Evolutionary conservation across 2,888 invertebrate species (phyloP), one percentile per base, ranked within the genome.

Genomic region (Carterocephalus palaemon): DNA sequence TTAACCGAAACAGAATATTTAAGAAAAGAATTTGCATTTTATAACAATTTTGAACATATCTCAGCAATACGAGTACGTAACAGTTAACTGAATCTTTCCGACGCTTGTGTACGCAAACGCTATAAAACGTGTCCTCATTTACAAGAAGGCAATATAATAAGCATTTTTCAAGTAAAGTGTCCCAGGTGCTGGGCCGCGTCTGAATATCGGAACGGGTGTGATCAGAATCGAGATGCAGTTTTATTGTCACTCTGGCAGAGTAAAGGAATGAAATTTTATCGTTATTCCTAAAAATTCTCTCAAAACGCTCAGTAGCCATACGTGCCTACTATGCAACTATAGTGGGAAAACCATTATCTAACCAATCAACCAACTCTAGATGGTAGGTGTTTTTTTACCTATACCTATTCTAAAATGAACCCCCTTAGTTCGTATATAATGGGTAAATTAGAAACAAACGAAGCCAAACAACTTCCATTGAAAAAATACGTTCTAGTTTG

Each of bases 181-280:
- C 83, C 68, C 85, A 84, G 84, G 82, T 84, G 85, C 63, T 67
- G 67, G 58, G 66, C 62, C 72, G 67, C 68, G 72, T 76, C 72
- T 75, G 79, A 81, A 83, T 81, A 84, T 82, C 68, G 79, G 70
- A 77, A 75, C 70, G 78, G 67, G 70, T 83, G 82, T 82, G 83
- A 82, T 81, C 79, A 73, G 84, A 82, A 85, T 82, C 72, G 82
- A 74, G 75, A 83, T 83, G 85, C 83, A 85, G 68, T 83, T 84
- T 85, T 84, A 84, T 82, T 83, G 80, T 82, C 78, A 78, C 70
- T 70, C 62, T 61, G 64, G 62, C 55, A 66, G 73, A 73, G 72
- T 72, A 67, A 65, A 68, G 72, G 70, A 63, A 75, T 78, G 70
- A 76, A 77, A 77, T 78, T 75, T 79, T 76, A 79, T 72, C 71